Percentiles rank a stretch among this genome's conserved stretches.
phyloP scores from a whole-genome alignment of 1,140 invertebrate genomes.

The Habropoda laboriosa region DNA sequence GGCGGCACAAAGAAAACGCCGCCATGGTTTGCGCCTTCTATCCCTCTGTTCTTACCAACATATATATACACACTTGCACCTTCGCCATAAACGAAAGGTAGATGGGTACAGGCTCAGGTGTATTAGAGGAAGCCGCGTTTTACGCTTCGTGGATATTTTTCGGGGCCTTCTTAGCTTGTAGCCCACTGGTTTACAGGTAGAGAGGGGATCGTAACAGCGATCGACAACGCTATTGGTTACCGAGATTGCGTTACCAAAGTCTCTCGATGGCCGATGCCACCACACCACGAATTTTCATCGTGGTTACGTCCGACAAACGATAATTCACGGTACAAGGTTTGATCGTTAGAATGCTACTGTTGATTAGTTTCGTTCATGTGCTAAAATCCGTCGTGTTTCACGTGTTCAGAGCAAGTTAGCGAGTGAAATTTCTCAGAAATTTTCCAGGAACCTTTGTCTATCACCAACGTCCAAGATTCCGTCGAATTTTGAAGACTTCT shows the following conservation, averaged over 20 bases:
- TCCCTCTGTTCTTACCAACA: not conserved
- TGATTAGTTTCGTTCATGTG: not conserved
- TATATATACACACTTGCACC: not conserved
- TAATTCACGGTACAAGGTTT: constrained; percentile 12
- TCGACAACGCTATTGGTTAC: constrained; percentile 64
- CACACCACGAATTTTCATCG: constrained; percentile 46
- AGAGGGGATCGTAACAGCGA: constrained; percentile 4
- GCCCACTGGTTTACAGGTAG: not conserved
- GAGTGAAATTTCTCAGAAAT: too few species aligned
- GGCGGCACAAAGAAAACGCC: constrained; percentile 64
- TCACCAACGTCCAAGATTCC: too few species aligned
- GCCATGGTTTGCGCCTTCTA: constrained; percentile 24
- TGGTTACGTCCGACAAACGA: constrained; percentile 16
- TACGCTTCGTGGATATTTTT: constrained; percentile 65
- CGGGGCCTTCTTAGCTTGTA: constrained; percentile 37
- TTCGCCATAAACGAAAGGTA: not conserved
- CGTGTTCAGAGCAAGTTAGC: too few species aligned
- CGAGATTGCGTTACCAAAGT: constrained; percentile 56
- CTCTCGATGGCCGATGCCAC: constrained; percentile 34
- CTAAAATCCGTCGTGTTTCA: too few species aligned
- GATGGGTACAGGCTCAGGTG: constrained; percentile 12
- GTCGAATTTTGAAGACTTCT: too few species aligned
- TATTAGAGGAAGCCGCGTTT: constrained; percentile 49
- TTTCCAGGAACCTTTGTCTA: too few species aligned
- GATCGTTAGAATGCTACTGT: not conserved